Percentiles rank a stretch among this genome's conserved stretches.
Evolutionary conservation across 2,113 vertebrate species (phyloP).

Genomic region (Gymnarchus niloticus): DNA sequence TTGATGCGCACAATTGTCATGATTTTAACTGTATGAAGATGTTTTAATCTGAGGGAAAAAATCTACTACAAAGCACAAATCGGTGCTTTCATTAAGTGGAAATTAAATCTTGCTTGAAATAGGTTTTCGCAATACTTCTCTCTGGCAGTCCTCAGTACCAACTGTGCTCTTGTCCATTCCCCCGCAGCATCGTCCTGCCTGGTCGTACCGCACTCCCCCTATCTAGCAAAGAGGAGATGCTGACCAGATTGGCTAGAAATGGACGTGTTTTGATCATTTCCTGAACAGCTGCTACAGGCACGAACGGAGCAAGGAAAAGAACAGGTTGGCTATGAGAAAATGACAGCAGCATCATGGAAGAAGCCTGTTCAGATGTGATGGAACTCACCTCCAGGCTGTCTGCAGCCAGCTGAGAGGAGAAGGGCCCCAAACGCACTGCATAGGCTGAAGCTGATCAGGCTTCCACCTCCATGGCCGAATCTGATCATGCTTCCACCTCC

Average conservation of each 20-base stretch:
- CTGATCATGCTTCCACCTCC: slow-evolving; percentile 43
- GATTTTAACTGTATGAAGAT: too few relatives aligned
- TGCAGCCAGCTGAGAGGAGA: slow-evolving; percentile 35
- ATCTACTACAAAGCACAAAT: too few relatives aligned
- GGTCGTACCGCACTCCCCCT: slow-evolving; percentile 70
- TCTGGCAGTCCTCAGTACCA: too few relatives aligned
- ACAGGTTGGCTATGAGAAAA: slow-evolving; percentile 58
- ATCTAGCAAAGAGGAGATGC: slow-evolving; percentile 64
- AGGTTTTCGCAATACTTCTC: too few relatives aligned
- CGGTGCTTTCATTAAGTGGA: too few relatives aligned
- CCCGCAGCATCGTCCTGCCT: too few relatives aligned
- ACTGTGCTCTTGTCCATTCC: too few relatives aligned
- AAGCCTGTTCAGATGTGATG: slow-evolving; percentile 46
- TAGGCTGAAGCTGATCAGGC: slow-evolving; percentile 54
- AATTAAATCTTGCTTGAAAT: too few relatives aligned
- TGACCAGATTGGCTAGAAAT: slow-evolving; percentile 55
- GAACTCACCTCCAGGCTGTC: slow-evolving; percentile 25
- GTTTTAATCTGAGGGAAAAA: too few relatives aligned
- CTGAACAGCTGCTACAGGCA: slow-evolving; percentile 74
- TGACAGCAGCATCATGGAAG: slow-evolving; percentile 43
- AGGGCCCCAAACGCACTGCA: slow-evolving; percentile 53
- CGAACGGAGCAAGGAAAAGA: slow-evolving; percentile 46
- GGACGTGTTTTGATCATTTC: slow-evolving; percentile 96
- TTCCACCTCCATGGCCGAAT: too few relatives aligned
- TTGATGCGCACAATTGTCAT: too few relatives aligned